Evolutionary conservation across 2,888 invertebrate species (phyloP).

Genomic region (Platynereis dumerilii): DNA sequence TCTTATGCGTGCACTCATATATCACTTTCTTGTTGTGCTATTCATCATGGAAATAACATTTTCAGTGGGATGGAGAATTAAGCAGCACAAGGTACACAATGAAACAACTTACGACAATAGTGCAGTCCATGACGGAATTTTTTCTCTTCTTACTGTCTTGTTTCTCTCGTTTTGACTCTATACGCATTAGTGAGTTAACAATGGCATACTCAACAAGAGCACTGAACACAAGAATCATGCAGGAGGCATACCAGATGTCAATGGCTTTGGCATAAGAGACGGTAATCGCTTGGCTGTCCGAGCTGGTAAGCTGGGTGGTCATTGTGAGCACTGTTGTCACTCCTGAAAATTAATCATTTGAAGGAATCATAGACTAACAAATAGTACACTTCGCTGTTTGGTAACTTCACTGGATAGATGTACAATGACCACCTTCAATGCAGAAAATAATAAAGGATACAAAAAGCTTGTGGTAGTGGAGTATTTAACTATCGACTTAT

Average conservation of each 20-base stretch:
- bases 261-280: conserved; percentile 41
- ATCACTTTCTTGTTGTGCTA: too few relatives aligned
- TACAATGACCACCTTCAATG: too few relatives aligned
- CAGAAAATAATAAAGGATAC: too few relatives aligned
- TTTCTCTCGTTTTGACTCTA: conserved; percentile 7
- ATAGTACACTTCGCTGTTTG: too few relatives aligned
- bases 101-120: conserved; percentile 8
- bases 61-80: too few relatives aligned
- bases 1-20: too few relatives aligned
- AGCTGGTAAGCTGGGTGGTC: conserved; percentile 31
- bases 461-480: too few relatives aligned
- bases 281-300: conserved; percentile 26
- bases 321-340: conserved; percentile 30
- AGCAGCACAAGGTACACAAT: too few relatives aligned
- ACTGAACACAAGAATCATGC: conserved; percentile 38
- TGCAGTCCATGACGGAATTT: neutral
- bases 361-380: too few relatives aligned
- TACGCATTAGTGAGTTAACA: conserved; percentile 30
- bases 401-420: too few relatives aligned
- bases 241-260: conserved; percentile 39
- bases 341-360: conserved; percentile 25
- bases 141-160: conserved; percentile 10
- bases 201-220: conserved; percentile 39
- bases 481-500: too few relatives aligned
- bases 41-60: too few relatives aligned